phyloP scores from a whole-genome alignment of 2,888 invertebrate species.

The Lepidonotus clava region DNA sequence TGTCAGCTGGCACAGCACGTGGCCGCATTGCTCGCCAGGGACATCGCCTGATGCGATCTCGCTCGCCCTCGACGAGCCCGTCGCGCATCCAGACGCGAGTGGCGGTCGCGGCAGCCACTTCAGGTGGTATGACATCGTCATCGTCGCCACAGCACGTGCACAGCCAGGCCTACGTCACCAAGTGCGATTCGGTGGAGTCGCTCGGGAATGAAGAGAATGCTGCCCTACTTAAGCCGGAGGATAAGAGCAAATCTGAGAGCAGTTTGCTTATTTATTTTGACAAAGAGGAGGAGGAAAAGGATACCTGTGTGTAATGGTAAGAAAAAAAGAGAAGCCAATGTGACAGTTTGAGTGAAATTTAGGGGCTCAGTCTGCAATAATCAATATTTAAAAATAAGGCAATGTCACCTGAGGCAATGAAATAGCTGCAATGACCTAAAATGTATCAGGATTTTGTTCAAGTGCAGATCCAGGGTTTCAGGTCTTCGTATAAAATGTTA shows the following conservation, averaged over 20 bases:
- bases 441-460: too few relatives aligned
- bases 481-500: too few relatives aligned
- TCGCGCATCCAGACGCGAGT: conserved; percentile 78
- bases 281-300: conserved; percentile 59
- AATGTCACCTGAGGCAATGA: too few relatives aligned
- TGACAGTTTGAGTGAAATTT: too few relatives aligned
- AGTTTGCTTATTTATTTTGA: conserved; percentile 72
- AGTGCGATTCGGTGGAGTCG: conserved; percentile 79
- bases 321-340: too few relatives aligned
- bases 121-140: not conserved
- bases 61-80: conserved; percentile 78
- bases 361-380: too few relatives aligned
- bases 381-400: too few relatives aligned
- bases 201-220: conserved; percentile 83
- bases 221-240: conserved; percentile 79
- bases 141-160: not conserved
- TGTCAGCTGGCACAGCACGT: conserved; percentile 73
- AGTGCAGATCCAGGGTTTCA: too few relatives aligned
- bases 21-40: conserved; percentile 78
- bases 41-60: conserved; percentile 73
- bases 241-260: conserved; percentile 63
- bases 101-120: not conserved
- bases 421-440: too few relatives aligned
- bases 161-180: conserved; percentile 74
- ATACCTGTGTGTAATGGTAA: conserved; percentile 61